phyloP scores from a whole-genome alignment of 92 coral and sea anemone genomes.

The Virgularia gustaviana region DNA sequence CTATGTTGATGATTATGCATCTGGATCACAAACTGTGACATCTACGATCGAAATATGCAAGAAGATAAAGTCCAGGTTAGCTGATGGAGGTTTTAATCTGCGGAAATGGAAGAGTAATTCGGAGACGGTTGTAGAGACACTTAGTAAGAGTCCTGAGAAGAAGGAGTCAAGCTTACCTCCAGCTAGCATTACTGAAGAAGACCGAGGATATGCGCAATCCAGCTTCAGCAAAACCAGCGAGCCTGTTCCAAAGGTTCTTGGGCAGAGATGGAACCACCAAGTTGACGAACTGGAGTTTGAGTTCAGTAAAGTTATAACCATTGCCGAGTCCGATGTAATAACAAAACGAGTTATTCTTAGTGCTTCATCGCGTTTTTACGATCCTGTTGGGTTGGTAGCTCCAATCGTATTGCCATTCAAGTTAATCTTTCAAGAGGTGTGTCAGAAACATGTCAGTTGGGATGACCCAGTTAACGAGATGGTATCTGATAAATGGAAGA shows the following conservation, averaged over 20 bases:
- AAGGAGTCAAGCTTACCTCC: background rate
- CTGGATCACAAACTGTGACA: background rate
- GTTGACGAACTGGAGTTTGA: slow-evolving; percentile 47
- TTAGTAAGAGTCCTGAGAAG: background rate
- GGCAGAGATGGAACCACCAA: slow-evolving; percentile 39
- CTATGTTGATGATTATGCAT: slow-evolving; percentile 34
- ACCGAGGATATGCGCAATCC: slow-evolving; percentile 38
- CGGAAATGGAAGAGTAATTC: slow-evolving; percentile 30
- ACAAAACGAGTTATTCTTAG: slow-evolving; percentile 52
- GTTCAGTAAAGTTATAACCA: slow-evolving; percentile 29
- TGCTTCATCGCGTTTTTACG: slow-evolving; percentile 38
- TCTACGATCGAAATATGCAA: background rate
- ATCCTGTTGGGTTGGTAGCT: slow-evolving; percentile 38
- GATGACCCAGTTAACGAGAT: slow-evolving; percentile 33
- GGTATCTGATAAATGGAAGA: slow-evolving; percentile 11
- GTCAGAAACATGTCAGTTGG: slow-evolving; percentile 36
- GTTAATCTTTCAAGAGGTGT: slow-evolving; percentile 32
- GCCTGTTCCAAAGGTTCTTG: slow-evolving; percentile 40
- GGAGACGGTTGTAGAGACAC: slow-evolving; percentile 16
- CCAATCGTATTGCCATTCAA: slow-evolving; percentile 20
- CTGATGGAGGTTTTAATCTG: slow-evolving; percentile 39
- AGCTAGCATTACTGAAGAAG: slow-evolving; percentile 44
- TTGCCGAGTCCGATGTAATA: slow-evolving; percentile 20
- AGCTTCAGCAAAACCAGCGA: slow-evolving; percentile 22
- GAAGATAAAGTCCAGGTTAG: slow-evolving; percentile 29